A percentile compares a stretch with the other conserved stretches of the same genome.
These are phyloP conservation scores for Apis florea DNA, from an alignment of 1,140 invertebrate species.

Conservation along the genomic window DNA sequence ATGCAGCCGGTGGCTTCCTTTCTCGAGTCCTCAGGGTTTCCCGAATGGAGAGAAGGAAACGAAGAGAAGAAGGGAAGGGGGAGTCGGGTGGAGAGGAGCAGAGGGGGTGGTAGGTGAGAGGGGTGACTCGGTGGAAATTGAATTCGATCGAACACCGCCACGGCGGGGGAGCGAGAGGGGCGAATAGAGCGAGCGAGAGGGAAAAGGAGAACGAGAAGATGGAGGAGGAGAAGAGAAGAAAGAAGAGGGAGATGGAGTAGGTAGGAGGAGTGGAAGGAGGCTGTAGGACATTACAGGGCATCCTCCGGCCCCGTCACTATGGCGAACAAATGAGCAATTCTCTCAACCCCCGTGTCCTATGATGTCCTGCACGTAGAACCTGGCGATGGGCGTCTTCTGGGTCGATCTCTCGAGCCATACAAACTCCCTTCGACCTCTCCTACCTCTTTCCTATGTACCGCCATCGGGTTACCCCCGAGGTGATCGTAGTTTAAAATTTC, in stretches of 20 bases:
- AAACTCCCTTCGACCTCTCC: slow-evolving; percentile 55
- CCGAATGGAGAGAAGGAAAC: slow-evolving; percentile 54
- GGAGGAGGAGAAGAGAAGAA: slow-evolving; percentile 38
- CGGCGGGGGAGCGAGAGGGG: slow-evolving; percentile 51
- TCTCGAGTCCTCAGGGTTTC: slow-evolving; percentile 66
- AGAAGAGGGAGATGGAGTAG: slow-evolving; percentile 29
- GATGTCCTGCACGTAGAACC: slow-evolving; percentile 76
- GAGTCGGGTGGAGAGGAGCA: slow-evolving; percentile 32
- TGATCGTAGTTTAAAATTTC: slow-evolving; percentile 75
- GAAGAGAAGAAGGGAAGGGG: slow-evolving; percentile 34
- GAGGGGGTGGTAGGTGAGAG: slow-evolving; percentile 63
- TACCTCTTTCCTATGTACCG: slow-evolving; percentile 60
- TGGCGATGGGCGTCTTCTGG: slow-evolving; percentile 68
- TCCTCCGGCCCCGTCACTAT: slow-evolving; percentile 74
- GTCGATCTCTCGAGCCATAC: slow-evolving; percentile 67
- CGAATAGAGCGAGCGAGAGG: slow-evolving; percentile 53
- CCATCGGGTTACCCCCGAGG: slow-evolving; percentile 62
- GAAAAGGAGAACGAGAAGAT: slow-evolving; percentile 14
- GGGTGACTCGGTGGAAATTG: slow-evolving; percentile 77
- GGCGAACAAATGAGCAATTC: slow-evolving; percentile 77
- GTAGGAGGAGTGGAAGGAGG: slow-evolving; percentile 61
- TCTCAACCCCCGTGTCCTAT: slow-evolving; percentile 74
- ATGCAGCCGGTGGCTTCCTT: slow-evolving; percentile 73
- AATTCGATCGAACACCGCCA: slow-evolving; percentile 79
- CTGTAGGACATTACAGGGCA: slow-evolving; percentile 75